Percentiles rank a stretch among this genome's conserved stretches.
phyloP scores from a whole-genome alignment of 2,113 vertebrate genomes.

The Aphyosemion australe region DNA sequence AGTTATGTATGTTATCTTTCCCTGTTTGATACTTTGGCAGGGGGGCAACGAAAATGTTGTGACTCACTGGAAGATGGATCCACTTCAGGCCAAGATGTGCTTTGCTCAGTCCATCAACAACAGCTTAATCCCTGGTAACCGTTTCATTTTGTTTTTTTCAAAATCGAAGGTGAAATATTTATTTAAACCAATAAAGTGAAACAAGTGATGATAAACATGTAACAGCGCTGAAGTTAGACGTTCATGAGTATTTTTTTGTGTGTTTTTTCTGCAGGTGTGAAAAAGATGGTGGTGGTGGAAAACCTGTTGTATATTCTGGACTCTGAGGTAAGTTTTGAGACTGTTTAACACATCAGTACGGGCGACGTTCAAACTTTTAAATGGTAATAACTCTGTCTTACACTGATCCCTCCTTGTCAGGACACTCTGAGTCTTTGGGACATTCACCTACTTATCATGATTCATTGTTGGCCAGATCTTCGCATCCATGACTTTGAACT shows the following conservation, averaged over 20 bases:
- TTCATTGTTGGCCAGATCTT: slow-evolving; percentile 86
- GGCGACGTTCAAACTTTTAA: not conserved
- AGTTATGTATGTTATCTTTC: not conserved
- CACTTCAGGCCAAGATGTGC: slow-evolving; percentile 69
- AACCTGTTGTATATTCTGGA: slow-evolving; percentile 89
- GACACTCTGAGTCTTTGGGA: slow-evolving; percentile 90
- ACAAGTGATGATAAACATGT: not conserved
- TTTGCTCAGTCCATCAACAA: slow-evolving; percentile 76
- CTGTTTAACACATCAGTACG: not conserved
- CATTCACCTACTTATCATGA: slow-evolving; percentile 80
- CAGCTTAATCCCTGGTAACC: slow-evolving; percentile 85
- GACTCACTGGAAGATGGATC: slow-evolving; percentile 85
- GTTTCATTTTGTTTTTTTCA: not conserved
- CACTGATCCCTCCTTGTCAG: slow-evolving; percentile 61
- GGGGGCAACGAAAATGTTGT: slow-evolving; percentile 81
- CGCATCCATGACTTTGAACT: slow-evolving; percentile 88
- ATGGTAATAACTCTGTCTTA: not conserved
- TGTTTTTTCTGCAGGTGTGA: slow-evolving; percentile 72
- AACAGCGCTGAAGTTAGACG: not conserved
- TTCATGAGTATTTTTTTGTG: not conserved
- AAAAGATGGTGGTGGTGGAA: slow-evolving; percentile 86
- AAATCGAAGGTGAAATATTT: not conserved
- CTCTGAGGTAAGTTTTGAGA: slow-evolving; percentile 80
- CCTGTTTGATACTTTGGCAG: slow-evolving; percentile 63
- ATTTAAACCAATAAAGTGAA: too few relatives aligned